Conservation (phyloP, 2,888 invertebrate species). For the Chalcis sispes region DNA sequence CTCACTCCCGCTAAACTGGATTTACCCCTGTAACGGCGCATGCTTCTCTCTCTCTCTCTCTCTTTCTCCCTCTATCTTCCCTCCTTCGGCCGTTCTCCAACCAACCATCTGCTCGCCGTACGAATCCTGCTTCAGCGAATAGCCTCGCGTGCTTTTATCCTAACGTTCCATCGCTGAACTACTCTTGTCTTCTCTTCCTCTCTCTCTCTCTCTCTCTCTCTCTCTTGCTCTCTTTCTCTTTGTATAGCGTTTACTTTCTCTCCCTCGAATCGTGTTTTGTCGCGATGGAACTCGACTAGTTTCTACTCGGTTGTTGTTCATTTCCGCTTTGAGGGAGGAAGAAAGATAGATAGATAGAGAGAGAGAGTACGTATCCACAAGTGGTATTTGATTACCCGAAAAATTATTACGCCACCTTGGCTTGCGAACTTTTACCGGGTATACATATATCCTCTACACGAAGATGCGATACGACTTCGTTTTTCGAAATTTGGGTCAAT, state of each 20-base stretch:
- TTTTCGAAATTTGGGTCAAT: no score
- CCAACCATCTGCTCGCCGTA: not conserved
- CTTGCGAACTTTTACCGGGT: no score
- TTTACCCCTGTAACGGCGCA: slow-evolving; percentile 22
- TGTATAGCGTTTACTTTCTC: not conserved
- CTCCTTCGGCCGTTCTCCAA: not conserved
- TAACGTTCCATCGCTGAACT: slow-evolving; percentile 14
- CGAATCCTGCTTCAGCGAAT: not conserved
- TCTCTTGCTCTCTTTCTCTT: not conserved
- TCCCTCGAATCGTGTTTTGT: not conserved
- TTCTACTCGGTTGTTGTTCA: not conserved
- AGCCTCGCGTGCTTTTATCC: slow-evolving; percentile 25
- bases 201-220: not conserved
- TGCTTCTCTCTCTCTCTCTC: slow-evolving; percentile 32
- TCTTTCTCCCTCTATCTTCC: slow-evolving; percentile 29
- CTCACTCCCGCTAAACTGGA: slow-evolving; percentile 41
- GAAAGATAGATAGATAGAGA: not conserved
- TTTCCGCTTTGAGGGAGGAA: not conserved
- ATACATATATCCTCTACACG: no score
- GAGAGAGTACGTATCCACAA: not conserved
- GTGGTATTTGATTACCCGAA: not conserved
- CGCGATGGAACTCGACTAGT: not conserved
- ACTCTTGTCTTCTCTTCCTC: not conserved
- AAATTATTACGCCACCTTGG: not conserved
- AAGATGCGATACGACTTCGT: no score